Conservation (phyloP, 1,140 invertebrate genomes). For the Melipona quadrifasciata region DNA sequence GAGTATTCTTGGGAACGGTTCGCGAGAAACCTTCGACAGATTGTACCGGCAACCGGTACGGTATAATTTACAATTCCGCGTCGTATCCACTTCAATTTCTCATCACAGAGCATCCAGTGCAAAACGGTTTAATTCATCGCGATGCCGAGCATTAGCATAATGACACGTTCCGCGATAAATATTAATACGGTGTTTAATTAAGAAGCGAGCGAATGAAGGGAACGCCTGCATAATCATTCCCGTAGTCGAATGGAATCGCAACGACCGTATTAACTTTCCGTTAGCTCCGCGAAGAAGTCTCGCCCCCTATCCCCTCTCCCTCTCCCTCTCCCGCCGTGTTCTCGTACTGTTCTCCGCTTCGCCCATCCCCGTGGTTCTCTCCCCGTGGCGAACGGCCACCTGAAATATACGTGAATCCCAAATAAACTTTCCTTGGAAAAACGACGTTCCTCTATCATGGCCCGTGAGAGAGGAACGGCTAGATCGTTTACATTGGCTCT, state of each 20-base stretch:
- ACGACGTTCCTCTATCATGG: constrained; percentile 34
- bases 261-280: constrained; percentile 17
- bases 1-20: background rate
- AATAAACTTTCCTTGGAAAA: constrained; percentile 35
- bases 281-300: constrained; percentile 8
- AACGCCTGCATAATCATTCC: background rate
- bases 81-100: background rate
- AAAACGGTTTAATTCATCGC: background rate
- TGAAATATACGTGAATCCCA: constrained; percentile 24
- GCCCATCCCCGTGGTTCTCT: too few species aligned
- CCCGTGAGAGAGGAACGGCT: background rate
- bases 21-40: background rate
- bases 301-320: background rate
- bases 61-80: background rate
- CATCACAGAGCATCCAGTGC: background rate
- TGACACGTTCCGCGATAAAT: background rate
- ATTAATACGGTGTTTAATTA: constrained; percentile 9
- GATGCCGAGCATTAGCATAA: background rate
- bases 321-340: background rate
- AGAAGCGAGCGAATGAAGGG: background rate
- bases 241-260: background rate
- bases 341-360: background rate
- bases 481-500: constrained; percentile 27
- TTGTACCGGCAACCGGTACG: background rate
- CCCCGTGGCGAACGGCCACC: background rate